Base-by-base conservation (phyloP, 2,888 invertebrate species). In the Plagodis pulveraria region DNA sequence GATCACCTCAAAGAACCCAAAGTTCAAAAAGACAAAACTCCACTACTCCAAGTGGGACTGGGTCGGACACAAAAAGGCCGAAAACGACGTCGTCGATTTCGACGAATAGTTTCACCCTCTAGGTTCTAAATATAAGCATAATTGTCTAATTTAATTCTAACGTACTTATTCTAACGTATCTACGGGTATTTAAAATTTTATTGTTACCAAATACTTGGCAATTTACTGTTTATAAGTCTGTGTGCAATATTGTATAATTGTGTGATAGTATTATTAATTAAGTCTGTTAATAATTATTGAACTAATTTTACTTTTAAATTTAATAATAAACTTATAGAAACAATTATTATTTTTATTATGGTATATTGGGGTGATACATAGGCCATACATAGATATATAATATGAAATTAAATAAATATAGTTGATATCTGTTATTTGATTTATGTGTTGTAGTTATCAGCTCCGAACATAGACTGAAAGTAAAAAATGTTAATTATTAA, bases 41-140 rank as follows among this genome's bases (percentile, higher is more conserved):
- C 94, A 94, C 78, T 94, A 94, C 79, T 93, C 93, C 73, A 94
- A 95, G 71, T 95, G 94, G 94, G 94, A 95, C 78, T 95, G 95
- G 95, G 93, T 94, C 44, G 93, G 92, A 1, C 91, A 91, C 77
- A 91, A 91, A 83, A 91, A 91, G 66, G 79, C 89, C 63, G 92
- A 93, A 65, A 92, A 89, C 68, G 92, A 92, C 66, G 82, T 92
- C 63, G 79, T 81, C 33, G 92, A 91, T 63, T 91, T 91, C 72
- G 91, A 91, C 61, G 91, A 92, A 65, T 91, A 86, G 83, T 62
- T 50, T 9, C 9, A 22, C 10, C 11, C 6, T n/a, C 40, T 12
- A n/a, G 7, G n/a, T n/a, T n/a, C n/a, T 12, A 46, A 12, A 6
- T 40, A 40, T 22, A 22, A 22, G 36, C 8, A 36, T 36, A 36